These are phyloP conservation scores for Macropis europaea DNA, from an alignment of 2,888 invertebrate genomes.

Conservation along the genomic window DNA sequence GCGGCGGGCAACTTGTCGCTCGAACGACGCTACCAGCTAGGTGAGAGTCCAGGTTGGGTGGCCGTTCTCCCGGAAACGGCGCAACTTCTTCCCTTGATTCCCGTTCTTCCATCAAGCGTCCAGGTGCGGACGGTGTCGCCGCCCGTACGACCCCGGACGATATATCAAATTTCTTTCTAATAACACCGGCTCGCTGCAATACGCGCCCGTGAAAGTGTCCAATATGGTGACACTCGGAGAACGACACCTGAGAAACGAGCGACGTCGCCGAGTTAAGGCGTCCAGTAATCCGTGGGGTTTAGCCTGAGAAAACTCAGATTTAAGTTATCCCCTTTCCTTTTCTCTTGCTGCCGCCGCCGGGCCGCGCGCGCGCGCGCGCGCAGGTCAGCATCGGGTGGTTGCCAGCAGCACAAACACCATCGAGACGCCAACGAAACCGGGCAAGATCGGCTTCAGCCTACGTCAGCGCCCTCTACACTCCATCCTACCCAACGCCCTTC, in stretches of 20 bases:
- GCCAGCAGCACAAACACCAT: slow-evolving; percentile 1
- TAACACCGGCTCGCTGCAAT: slow-evolving; percentile 56
- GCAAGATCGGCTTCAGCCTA: slow-evolving; percentile 51
- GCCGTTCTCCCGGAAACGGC: neutral
- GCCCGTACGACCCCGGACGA: slow-evolving; percentile 51
- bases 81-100: slow-evolving; percentile 18
- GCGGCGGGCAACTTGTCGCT: no score
- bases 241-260: slow-evolving; percentile 76
- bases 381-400: slow-evolving; percentile 2
- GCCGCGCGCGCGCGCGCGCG: slow-evolving; percentile 5
- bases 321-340: slow-evolving; percentile 72
- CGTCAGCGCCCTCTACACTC: slow-evolving; percentile 43
- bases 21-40: no score
- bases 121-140: neutral
- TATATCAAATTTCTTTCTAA: slow-evolving; percentile 77
- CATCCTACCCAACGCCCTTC: slow-evolving; percentile 57
- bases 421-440: slow-evolving; percentile 17
- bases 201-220: slow-evolving; percentile 65
- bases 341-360: slow-evolving; percentile 36
- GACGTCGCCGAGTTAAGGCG: slow-evolving; percentile 73
- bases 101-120: slow-evolving; percentile 16
- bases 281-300: slow-evolving; percentile 73
- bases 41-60: no score
- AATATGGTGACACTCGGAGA: slow-evolving; percentile 73
- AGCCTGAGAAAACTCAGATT: slow-evolving; percentile 75